Evolutionary conservation across 2,113 vertebrate species (phyloP), one percentile per base, ranked within the genome.

Genomic region (Eulemur rufifrons): DNA sequence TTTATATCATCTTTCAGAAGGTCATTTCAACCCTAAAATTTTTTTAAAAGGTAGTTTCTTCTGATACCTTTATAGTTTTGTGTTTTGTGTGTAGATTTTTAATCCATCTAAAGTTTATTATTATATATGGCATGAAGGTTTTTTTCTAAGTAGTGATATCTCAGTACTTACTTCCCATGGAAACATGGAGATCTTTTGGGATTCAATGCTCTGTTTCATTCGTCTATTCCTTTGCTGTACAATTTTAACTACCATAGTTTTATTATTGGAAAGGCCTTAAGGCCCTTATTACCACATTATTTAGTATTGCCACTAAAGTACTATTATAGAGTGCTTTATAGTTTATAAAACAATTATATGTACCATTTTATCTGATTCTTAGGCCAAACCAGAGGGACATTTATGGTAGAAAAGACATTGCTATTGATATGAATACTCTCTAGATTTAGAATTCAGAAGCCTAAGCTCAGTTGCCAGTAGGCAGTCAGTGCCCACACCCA

Each of bases 361-460:
- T n/a, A n/a, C 29, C 21, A 68, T 59, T 78, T 85, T 91, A 37
- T 50, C 37, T 59, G 17, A 71, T 78, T 94, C 39, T 82, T 92
- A 82, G 63, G 54, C 59, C n/a, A 71, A 77, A 69, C n/a, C 47
- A 93, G 89, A 95, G 83, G 59, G 34, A 78, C 20, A 59, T 37
- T 34, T 64, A 90, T 21, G 69, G 17, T 45, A 78, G 39, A 93
- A 76, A 64, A 83, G 54, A 96, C 29, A 71, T 66, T 97, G 50
- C 52, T 95, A 50, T 77, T 86, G 27, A 50, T 50, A n/a, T 45
- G 34, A 91, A 52, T 83, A 59, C n/a, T 83, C n/a, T 86, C 45
- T 37, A 34, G 74, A 63, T 89, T 81, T 45, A 27, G 47, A 94
- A 76, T 91, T 77, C 42, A 34, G 14, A 45, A 56, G 47, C 34